Percentiles rank a stretch among this genome's conserved stretches.
Conservation (phyloP, 2,797 vertebrate species). For the Mycteria americana region DNA sequence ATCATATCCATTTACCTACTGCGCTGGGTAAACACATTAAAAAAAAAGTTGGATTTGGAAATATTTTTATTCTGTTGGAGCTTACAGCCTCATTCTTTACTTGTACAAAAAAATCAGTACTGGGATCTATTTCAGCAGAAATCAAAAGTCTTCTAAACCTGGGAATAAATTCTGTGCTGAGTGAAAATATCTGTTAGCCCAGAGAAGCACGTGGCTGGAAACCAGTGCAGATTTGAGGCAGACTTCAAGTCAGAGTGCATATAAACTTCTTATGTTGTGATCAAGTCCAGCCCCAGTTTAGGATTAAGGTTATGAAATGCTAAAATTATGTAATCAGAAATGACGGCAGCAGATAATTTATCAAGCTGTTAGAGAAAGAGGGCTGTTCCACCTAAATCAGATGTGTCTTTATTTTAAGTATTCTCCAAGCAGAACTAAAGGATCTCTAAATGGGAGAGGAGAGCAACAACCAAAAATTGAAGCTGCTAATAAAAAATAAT, state of each 20-base stretch:
- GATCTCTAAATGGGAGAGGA: background rate
- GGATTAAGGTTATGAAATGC: slow-evolving; percentile 8
- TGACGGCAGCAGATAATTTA: background rate
- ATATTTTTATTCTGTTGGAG: background rate
- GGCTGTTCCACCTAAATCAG: background rate
- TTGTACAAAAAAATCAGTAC: background rate
- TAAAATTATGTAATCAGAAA: background rate
- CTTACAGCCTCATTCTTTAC: background rate
- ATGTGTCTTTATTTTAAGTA: background rate
- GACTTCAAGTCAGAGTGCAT: background rate
- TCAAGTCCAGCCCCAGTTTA: background rate
- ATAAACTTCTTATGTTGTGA: background rate
- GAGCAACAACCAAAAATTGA: background rate
- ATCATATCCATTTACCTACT: background rate
- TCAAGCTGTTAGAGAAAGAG: background rate
- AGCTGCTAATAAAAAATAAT: background rate
- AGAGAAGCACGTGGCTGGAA: background rate
- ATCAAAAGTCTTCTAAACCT: background rate
- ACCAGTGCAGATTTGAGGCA: background rate
- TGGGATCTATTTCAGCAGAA: background rate
- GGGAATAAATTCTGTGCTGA: background rate
- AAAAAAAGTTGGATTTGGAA: background rate
- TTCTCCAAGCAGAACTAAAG: background rate
- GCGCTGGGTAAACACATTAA: background rate
- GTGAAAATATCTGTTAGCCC: background rate